A percentile compares a stretch with the other conserved stretches of the same genome.
Conservation (phyloP, 2,113 vertebrate genomes). For the Gambusia holbrooki region DNA sequence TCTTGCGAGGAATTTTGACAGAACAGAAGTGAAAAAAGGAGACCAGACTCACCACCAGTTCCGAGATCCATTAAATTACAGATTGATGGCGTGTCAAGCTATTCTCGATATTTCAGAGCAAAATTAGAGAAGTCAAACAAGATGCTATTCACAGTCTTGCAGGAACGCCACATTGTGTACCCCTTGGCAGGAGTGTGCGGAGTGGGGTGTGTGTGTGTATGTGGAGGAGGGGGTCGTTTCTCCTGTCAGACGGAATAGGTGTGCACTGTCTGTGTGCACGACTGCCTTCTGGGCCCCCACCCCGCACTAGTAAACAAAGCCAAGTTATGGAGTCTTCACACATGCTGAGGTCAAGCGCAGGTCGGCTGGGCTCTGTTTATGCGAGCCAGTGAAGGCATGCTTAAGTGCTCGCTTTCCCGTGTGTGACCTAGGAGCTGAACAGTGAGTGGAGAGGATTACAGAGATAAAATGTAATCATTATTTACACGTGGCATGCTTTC, state of each 20-base stretch:
- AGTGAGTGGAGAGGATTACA: conserved; percentile 2
- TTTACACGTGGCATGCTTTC: conserved; percentile 44
- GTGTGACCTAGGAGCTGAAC: conserved; percentile 11
- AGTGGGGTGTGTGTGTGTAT: too few species aligned
- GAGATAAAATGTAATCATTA: conserved; percentile 41
- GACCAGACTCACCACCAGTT: background rate
- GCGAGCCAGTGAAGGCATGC: conserved; percentile 1
- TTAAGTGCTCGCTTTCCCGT: conserved; percentile 16
- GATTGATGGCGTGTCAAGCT: conserved; percentile 5
- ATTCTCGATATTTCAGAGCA: conserved; percentile 23
- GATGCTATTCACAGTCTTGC: conserved; percentile 37
- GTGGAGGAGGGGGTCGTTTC: conserved; percentile 49
- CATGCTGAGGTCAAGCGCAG: conserved; percentile 60
- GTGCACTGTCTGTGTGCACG: conserved; percentile 55
- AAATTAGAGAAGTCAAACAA: conserved; percentile 41
- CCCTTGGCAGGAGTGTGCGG: conserved; percentile 27
- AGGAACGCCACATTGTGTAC: conserved; percentile 27
- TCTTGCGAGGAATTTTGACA: conserved; percentile 1
- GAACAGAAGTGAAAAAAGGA: background rate
- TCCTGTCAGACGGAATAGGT: conserved; percentile 63
- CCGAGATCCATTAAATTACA: conserved; percentile 13
- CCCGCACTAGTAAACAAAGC: conserved; percentile 65
- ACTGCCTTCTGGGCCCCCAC: conserved; percentile 45
- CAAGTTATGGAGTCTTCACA: conserved; percentile 59
- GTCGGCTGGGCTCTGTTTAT: conserved; percentile 61